Conservation (phyloP, 53 echinoderm and acorn worm species). For the Stichopus horrens region DNA sequence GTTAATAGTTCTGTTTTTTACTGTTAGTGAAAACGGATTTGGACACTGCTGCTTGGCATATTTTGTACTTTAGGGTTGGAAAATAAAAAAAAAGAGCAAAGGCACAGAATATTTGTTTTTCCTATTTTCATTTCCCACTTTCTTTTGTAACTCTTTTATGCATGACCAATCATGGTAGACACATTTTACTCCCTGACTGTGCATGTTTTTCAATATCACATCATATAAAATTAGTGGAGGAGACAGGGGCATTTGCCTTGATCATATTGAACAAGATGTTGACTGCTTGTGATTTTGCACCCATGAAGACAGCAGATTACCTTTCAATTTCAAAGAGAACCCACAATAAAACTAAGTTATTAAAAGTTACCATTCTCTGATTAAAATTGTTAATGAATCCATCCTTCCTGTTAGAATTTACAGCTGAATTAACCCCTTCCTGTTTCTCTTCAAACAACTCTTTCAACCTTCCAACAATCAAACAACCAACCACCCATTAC, state of each 20-base stretch:
- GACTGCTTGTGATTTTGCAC: too few species aligned
- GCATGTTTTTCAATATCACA: too few species aligned
- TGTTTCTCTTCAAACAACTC: not conserved
- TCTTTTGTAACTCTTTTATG: too few species aligned
- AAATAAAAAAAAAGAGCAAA: conserved; percentile 45
- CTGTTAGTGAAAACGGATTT: conserved; percentile 40
- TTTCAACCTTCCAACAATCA: too few species aligned
- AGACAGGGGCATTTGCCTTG: too few species aligned
- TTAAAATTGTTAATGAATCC: not conserved
- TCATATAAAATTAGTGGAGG: too few species aligned
- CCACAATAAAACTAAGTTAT: not conserved
- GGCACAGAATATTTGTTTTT: not conserved
- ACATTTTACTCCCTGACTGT: too few species aligned
- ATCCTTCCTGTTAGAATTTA: not conserved
- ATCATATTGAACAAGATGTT: too few species aligned
- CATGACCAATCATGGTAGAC: too few species aligned
- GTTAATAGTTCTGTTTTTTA: conserved; percentile 45
- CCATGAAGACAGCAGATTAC: too few species aligned
- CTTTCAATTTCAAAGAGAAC: too few species aligned
- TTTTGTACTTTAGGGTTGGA: conserved; percentile 55
- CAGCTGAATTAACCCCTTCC: not conserved
- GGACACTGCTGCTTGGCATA: conserved; percentile 48
- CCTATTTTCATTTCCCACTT: not conserved
- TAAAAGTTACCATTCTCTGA: not conserved
- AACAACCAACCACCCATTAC: too few species aligned